These are phyloP conservation scores for Nixonia krombeini DNA, from an alignment of 1,140 invertebrate genomes.

Conservation along the genomic window DNA sequence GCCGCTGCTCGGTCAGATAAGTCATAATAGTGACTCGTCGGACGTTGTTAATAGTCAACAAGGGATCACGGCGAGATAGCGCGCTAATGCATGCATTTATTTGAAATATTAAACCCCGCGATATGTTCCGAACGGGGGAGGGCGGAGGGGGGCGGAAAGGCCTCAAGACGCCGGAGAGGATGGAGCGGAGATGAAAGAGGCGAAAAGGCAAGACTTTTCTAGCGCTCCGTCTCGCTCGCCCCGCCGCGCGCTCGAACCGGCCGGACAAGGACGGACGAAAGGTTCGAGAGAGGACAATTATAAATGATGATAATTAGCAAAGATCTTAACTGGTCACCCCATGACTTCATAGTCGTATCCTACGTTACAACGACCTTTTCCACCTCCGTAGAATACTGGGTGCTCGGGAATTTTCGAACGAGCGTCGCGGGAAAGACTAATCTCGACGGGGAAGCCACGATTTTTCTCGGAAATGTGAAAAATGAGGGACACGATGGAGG, in stretches of 20 bases:
- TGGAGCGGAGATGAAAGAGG: constrained; percentile 27
- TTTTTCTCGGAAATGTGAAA: too few species aligned
- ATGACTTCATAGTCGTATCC: constrained; percentile 51
- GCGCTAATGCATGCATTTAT: constrained; percentile 69
- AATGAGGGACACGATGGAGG: too few species aligned
- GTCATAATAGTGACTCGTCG: constrained; percentile 64
- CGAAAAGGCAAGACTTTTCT: constrained; percentile 30
- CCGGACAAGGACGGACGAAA: constrained; percentile 17
- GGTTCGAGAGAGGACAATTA: constrained; percentile 59
- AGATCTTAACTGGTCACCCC: constrained; percentile 64
- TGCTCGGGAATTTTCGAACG: constrained; percentile 5
- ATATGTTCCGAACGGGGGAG: constrained; percentile 18
- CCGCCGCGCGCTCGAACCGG: background rate
- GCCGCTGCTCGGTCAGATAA: constrained; percentile 56
- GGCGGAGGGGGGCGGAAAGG: constrained; percentile 9
- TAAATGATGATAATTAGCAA: constrained; percentile 67
- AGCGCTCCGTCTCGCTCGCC: constrained; percentile 9
- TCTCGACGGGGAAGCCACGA: too few species aligned
- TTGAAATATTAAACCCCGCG: constrained; percentile 67
- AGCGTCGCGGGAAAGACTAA: too few species aligned
- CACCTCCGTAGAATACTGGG: background rate
- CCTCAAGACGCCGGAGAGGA: background rate
- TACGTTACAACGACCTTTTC: constrained; percentile 20
- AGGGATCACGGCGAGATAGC: constrained; percentile 65
- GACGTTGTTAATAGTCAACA: constrained; percentile 68